Percentiles rank a stretch among this genome's conserved stretches.
Evolutionary conservation across 2,888 invertebrate species (phyloP).

Genomic region (Unio delphinus): DNA sequence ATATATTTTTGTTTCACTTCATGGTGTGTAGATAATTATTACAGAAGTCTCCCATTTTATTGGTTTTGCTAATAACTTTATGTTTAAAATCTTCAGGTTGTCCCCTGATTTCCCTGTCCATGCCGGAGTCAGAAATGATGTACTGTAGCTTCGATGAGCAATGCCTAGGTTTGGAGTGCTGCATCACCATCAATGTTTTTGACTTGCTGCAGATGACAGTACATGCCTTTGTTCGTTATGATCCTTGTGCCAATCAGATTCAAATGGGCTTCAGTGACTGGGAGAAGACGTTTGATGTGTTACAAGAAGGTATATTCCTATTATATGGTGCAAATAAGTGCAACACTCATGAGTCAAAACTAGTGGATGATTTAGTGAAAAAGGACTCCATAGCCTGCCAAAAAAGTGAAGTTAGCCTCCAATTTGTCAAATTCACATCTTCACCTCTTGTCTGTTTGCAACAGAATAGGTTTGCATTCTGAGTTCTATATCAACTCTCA

Average conservation of each 20-base stretch:
- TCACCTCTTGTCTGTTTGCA: no score
- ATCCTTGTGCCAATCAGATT: slow-evolving; percentile 42
- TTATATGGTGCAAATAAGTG: slow-evolving; percentile 2
- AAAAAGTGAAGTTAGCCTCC: no score
- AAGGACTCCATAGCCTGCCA: no score
- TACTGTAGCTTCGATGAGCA: slow-evolving; percentile 49
- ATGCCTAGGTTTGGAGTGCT: slow-evolving; percentile 56
- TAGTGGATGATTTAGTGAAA: neutral
- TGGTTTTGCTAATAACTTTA: no score
- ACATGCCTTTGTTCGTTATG: slow-evolving; percentile 44
- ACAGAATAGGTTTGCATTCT: no score
- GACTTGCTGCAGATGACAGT: slow-evolving; percentile 47
- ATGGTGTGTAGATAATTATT: no score
- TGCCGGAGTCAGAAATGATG: slow-evolving; percentile 37
- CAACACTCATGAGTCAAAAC: no score
- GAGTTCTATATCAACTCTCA: no score
- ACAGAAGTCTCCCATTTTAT: no score
- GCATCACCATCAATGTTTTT: slow-evolving; percentile 49
- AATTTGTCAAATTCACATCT: no score
- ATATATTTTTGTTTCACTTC: no score
- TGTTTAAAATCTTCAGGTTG: slow-evolving; percentile 34
- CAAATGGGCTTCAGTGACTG: slow-evolving; percentile 37
- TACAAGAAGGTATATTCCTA: slow-evolving; percentile 11
- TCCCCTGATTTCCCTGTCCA: slow-evolving; percentile 35
- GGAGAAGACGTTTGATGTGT: slow-evolving; percentile 18